phyloP scores from a whole-genome alignment of 2,113 vertebrate species.

The Cyanistes caeruleus region DNA sequence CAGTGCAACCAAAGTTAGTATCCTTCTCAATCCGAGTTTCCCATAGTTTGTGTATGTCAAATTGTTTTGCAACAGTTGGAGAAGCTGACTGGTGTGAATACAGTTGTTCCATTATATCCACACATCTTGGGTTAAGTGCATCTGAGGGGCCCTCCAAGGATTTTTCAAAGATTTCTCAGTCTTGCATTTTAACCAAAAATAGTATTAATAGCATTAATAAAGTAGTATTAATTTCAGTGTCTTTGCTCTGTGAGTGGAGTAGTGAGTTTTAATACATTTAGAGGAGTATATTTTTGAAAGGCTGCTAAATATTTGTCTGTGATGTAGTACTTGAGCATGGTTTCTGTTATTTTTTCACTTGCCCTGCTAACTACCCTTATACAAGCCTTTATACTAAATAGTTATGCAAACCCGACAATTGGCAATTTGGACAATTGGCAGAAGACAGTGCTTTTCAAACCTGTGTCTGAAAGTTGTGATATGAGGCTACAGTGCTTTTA shows the following conservation, averaged over 20 bases:
- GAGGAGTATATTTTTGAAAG: neutral
- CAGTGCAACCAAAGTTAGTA: neutral
- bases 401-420: neutral
- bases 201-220: neutral
- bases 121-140: neutral
- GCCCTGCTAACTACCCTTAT: neutral
- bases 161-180: neutral
- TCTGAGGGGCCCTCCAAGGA: neutral
- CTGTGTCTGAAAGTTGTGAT: neutral
- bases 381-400: neutral
- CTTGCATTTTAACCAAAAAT: neutral
- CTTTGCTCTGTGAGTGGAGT: neutral
- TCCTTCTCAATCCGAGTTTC: constrained; percentile 9
- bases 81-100: neutral
- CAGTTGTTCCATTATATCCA: neutral
- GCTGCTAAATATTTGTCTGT: neutral
- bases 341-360: neutral
- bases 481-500: neutral
- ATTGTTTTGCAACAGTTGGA: constrained; percentile 21
- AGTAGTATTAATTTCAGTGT: neutral
- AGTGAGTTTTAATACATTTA: neutral
- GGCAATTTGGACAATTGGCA: neutral
- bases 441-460: neutral
- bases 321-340: accelerated
- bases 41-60: constrained; percentile 27